These are phyloP conservation scores for Solenodon paradoxus DNA, from an alignment of 2,113 vertebrate species.

Conservation along the genomic window DNA sequence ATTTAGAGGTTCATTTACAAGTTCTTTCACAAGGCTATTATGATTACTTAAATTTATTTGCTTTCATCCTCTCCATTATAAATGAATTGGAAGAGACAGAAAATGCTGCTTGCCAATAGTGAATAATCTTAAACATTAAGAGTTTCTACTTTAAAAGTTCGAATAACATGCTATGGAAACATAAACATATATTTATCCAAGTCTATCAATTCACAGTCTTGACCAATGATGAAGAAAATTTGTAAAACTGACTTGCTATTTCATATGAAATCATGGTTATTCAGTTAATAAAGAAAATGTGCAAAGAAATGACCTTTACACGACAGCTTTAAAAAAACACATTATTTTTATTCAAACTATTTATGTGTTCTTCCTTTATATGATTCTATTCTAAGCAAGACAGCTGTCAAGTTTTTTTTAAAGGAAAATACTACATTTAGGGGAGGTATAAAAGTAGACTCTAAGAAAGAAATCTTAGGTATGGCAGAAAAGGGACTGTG, in stretches of 20 bases:
- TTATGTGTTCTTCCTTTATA: background rate
- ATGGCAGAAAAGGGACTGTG: background rate
- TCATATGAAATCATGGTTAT: background rate
- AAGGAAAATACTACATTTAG: background rate
- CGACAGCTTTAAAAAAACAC: background rate
- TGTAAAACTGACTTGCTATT: background rate
- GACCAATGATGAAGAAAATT: background rate
- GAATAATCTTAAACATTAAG: background rate
- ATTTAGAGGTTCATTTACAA: background rate
- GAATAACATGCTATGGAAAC: background rate
- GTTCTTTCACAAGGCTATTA: background rate
- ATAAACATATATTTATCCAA: background rate
- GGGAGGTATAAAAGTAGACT: background rate
- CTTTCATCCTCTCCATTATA: background rate
- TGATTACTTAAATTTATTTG: background rate
- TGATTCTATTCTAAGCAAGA: constrained; percentile 31
- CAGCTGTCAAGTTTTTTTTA: background rate
- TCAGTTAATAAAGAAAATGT: background rate
- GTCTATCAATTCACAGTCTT: background rate
- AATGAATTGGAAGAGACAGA: background rate
- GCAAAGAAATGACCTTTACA: background rate
- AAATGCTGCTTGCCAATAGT: background rate
- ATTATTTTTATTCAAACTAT: constrained; percentile 4
- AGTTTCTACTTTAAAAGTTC: background rate
- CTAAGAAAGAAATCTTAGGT: background rate